These are phyloP conservation scores for Opisthograptis luteolata DNA, from an alignment of 2,888 invertebrate species.

Conservation along the genomic window DNA sequence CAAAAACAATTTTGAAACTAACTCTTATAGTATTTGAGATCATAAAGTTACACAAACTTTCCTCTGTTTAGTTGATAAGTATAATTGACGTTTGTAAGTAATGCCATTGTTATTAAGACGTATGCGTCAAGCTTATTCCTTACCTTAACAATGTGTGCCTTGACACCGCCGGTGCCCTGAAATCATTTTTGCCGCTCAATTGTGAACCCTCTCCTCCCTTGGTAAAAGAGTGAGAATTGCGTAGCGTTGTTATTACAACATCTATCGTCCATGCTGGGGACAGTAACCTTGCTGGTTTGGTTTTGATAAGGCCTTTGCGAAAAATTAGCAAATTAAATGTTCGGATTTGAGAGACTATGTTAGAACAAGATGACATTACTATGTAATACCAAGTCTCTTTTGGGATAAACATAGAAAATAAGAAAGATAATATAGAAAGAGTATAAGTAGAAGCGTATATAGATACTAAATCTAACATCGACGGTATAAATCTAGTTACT, in stretches of 20 bases:
- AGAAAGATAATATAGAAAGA: not conserved
- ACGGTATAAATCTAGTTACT: not conserved
- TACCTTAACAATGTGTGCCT: constrained; percentile 76
- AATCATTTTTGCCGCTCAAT: constrained; percentile 69
- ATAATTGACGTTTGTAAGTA: constrained; percentile 13
- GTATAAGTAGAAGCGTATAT: not conserved
- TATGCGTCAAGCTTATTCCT: constrained; percentile 66
- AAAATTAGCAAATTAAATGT: not conserved
- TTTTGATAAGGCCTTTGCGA: constrained; percentile 46
- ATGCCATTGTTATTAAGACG: constrained; percentile 23
- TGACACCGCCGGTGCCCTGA: constrained; percentile 77
- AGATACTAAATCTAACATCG: not conserved
- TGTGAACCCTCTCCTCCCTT: constrained; percentile 44
- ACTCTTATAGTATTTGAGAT: too few species aligned
- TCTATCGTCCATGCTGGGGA: constrained; percentile 76
- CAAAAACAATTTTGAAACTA: not conserved
- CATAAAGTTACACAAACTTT: too few species aligned
- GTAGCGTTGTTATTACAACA: constrained; percentile 74
- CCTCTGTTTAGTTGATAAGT: not conserved
- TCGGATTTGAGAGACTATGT: too few species aligned
- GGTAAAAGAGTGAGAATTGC: constrained; percentile 44
- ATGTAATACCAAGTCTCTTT: not conserved
- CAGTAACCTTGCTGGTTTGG: constrained; percentile 63
- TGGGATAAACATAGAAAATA: not conserved
- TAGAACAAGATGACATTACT: too few species aligned